These are phyloP conservation scores for Scotopteryx bipunctaria DNA, from an alignment of 2,888 invertebrate species.

Conservation along the genomic window DNA sequence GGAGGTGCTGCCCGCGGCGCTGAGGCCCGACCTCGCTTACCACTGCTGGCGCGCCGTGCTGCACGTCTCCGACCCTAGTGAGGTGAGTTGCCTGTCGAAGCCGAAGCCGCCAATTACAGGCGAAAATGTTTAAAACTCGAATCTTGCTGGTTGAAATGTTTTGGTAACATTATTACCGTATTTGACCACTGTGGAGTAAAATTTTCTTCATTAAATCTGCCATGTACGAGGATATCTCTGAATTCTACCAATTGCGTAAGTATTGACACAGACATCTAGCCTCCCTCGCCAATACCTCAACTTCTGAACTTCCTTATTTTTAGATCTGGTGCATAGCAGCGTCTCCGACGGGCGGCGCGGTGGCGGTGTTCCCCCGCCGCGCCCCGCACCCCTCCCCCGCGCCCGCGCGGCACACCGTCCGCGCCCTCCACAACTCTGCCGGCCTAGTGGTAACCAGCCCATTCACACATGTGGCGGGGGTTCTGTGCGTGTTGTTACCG, in stretches of 20 bases:
- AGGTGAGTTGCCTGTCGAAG: slow-evolving; percentile 42
- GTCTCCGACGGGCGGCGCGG: slow-evolving; percentile 57
- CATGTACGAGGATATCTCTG: too few relatives aligned
- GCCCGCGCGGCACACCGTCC: slow-evolving; percentile 64
- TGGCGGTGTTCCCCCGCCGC: slow-evolving; percentile 67
- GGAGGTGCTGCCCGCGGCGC: slow-evolving; percentile 49
- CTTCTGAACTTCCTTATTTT: neutral
- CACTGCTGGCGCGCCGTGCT: slow-evolving; percentile 73
- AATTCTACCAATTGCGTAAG: too few relatives aligned
- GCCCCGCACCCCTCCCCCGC: slow-evolving; percentile 58
- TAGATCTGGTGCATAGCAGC: slow-evolving; percentile 71
- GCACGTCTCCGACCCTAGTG: slow-evolving; percentile 63
- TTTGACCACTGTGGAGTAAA: too few relatives aligned
- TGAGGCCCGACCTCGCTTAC: slow-evolving; percentile 60
- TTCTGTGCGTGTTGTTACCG: neutral
- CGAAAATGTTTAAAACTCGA: too few relatives aligned
- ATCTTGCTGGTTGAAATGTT: too few relatives aligned
- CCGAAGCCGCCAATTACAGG: neutral
- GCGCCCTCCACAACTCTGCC: slow-evolving; percentile 53
- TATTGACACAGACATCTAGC: too few relatives aligned
- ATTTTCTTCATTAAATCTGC: too few relatives aligned
- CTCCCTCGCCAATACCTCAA: too few relatives aligned
- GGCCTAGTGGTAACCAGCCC: neutral
- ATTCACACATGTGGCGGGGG: neutral
- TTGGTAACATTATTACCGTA: too few relatives aligned